Conservation (phyloP, 2,113 vertebrate species). For the Oryzias javanicus region DNA sequence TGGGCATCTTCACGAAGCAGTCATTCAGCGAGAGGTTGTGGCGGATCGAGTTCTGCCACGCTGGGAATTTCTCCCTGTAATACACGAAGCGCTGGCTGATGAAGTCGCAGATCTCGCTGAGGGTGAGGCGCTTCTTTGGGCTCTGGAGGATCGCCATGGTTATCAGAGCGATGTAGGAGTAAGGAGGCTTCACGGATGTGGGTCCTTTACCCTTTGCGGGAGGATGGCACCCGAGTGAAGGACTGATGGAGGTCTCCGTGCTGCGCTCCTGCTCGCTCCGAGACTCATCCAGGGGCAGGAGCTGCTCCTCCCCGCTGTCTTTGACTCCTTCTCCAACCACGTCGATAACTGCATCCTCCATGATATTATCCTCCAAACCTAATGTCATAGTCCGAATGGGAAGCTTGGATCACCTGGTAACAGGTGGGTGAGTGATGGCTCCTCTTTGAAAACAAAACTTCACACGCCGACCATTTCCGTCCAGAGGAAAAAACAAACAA, state of each 20-base stretch:
- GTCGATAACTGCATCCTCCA: constrained; percentile 80
- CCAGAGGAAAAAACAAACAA: constrained; percentile 34
- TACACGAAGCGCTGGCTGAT: constrained; percentile 80
- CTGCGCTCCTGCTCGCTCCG: constrained; percentile 40
- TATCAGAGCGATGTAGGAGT: constrained; percentile 82
- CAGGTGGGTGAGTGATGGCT: constrained; percentile 61
- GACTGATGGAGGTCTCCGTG: constrained; percentile 37
- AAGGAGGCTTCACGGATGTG: constrained; percentile 79
- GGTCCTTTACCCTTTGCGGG: constrained; percentile 60
- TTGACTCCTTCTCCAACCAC: constrained; percentile 77
- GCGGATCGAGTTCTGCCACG: constrained; percentile 83
- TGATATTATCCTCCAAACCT: constrained; percentile 67
- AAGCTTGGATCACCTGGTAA: constrained; percentile 64
- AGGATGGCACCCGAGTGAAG: constrained; percentile 9
- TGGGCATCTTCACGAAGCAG: constrained; percentile 81
- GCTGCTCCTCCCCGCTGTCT: constrained; percentile 65
- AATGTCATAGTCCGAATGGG: constrained; percentile 73
- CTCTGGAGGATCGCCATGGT: constrained; percentile 83
- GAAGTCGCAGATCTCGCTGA: constrained; percentile 83
- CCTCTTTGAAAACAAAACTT: constrained; percentile 32
- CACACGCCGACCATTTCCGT: constrained; percentile 47
- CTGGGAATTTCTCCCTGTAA: constrained; percentile 82
- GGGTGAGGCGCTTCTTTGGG: constrained; percentile 79
- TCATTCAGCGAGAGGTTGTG: constrained; percentile 82
- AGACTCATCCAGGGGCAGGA: constrained; percentile 51